Base-by-base conservation (phyloP, 2,888 invertebrate genomes). In the Rhorus exstirpatorius region DNA sequence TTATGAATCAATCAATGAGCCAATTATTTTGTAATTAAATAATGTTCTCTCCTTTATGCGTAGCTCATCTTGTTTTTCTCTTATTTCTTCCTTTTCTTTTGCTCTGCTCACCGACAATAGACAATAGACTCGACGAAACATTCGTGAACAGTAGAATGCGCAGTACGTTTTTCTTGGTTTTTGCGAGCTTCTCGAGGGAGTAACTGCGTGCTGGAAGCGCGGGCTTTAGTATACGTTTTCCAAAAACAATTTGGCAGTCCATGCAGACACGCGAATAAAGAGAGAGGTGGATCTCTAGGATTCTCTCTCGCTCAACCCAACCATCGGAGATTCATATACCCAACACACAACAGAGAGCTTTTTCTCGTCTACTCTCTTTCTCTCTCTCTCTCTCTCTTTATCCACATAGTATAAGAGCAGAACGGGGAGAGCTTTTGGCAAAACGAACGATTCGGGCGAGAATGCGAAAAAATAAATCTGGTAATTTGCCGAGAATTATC, bases 181-280 rank as follows among this genome's bases (percentile, higher is more conserved):
- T 65, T 38, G 51, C 17, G 26, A 1, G 31, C 17, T 35, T 12
- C 51, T 44, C 7, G 38, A 24, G 14, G 55, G 51, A 41, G 55
- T 19, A 41, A 71, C 12, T 53, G 38, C 24, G 53, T 55, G 24
- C 12, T 8, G 0, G 49, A 12, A 24, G 35, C 31, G 14, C 19
- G 41, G 14, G 35, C 63, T 31, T 67, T 10, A 24, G 14, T 38
- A 61, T 74, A 58, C 78, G 51, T 74, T 81, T 78, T 81, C 78
- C 61, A 78, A 81, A 81, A 78, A 81, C 74, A 81, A 81, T 81
- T 81, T 78, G 81, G 78, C 78, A 78, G 55, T 72, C 68, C 51
- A 19, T 55, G 49, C 53, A 60, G 74, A 65, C 35, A 53, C 17
- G 35, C 44, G 31, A 58, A 72, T 35, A 71, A 14, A 51, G 44